These are phyloP conservation scores for Globodera rostochiensis DNA, from an alignment of 1,140 invertebrate species.

Conservation along the genomic window DNA sequence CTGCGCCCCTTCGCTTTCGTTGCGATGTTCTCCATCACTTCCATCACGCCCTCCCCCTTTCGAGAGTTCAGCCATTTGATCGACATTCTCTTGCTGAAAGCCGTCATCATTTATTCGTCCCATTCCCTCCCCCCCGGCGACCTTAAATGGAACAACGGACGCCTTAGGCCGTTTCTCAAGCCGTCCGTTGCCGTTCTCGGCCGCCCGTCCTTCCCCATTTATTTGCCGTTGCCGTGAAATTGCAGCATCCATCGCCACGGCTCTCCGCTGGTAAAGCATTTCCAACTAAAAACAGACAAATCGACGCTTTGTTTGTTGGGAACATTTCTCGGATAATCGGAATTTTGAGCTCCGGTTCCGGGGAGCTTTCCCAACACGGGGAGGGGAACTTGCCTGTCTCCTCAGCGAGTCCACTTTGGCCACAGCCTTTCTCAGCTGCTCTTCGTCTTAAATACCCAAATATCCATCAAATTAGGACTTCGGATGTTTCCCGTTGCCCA, in stretches of 20 bases:
- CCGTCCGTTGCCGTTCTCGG: neutral
- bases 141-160: constrained; percentile 48
- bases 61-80: neutral
- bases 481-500: neutral
- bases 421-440: constrained; percentile 45
- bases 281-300: constrained; percentile 42
- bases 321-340: neutral
- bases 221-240: constrained; percentile 42
- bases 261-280: constrained; percentile 41
- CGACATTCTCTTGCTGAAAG: neutral
- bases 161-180: constrained; percentile 42
- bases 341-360: neutral
- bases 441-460: constrained; percentile 26
- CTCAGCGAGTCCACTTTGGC: constrained; percentile 43
- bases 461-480: neutral
- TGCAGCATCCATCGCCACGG: constrained; percentile 39
- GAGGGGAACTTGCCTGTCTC: neutral
- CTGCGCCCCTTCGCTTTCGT: neutral
- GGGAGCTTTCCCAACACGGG: too few species aligned
- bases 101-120: neutral
- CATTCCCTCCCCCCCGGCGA: constrained; percentile 5
- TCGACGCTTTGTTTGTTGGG: neutral
- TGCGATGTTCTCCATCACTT: neutral
- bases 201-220: constrained; percentile 27
- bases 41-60: neutral